Evolutionary conservation across 1,140 invertebrate species (phyloP), one percentile per base, ranked within the genome.

Genomic region (Lepidostoma basale): DNA sequence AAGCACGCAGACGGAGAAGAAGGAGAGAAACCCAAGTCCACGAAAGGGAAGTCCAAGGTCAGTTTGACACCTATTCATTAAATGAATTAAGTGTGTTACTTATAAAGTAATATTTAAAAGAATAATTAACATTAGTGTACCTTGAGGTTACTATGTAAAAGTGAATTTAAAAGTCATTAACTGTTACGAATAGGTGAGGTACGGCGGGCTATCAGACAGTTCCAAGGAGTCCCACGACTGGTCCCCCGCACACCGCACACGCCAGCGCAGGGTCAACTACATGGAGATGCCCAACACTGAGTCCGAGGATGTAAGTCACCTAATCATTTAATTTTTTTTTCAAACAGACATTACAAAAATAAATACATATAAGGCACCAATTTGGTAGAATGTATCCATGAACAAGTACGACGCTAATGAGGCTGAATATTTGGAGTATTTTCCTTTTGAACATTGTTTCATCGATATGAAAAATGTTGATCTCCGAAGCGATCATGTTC

Each of bases 261-360:
- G 89, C 20, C 88, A 88, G 30, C 78, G 83, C 42, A 88, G 88
- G 76, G 88, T 89, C 44, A 87, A 89, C 77, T 91, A 90, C 75
- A 86, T 88, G 36, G 88, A 90, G 79, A 85, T 86, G 70, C 83
- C 87, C 52, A 88, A 87, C 71, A 88, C 88, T 0, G 88, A 88
- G 76, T 89, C 86, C 14, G 88, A 89, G 74, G 88, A 88, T 77
- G 88, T 89, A 77, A 76, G 88, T 89, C 76, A 30, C 26, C n/a
- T n/a, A n/a, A n/a, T n/a, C n/a, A n/a, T n/a, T n/a, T n/a, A n/a
- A n/a, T n/a, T n/a, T n/a, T n/a, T n/a, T n/a, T n/a, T n/a, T n/a
- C n/a, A n/a, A n/a, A n/a, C n/a, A n/a, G n/a, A n/a, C n/a, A n/a
- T n/a, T n/a, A n/a, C n/a, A n/a, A n/a, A n/a, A n/a, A n/a, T n/a